Evolutionary conservation across 2,888 invertebrate species (phyloP), one percentile per base, ranked within the genome.

Genomic region (Dromius quadrimaculatus): DNA sequence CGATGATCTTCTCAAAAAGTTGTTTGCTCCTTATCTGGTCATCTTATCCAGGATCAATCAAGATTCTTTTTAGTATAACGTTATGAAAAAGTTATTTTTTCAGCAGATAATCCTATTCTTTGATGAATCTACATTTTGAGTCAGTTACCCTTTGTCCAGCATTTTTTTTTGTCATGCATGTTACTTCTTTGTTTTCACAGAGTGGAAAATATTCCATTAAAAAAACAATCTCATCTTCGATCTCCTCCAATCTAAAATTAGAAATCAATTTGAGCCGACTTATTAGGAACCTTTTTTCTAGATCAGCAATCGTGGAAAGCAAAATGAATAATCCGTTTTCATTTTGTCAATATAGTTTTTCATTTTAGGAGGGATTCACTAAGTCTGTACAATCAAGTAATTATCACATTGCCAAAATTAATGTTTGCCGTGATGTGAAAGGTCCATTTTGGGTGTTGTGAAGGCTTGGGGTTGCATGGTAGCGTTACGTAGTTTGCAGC

Each of bases 401-500:
- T 68, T 59, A 68, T 68, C 41, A 68, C 57, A 68, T 68, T 68
- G 68, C 59, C 68, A 68, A 68, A 68, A 68, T 68, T 28, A 68
- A 59, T 68, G 59, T 68, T 68, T 68, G 34, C 68, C 23, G 45
- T 59, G 59, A 68, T 59, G 68, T 32, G 41, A 59, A 59, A 68
- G 54, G 41, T 57, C 41, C 57, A 41, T 57, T 22, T 9, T 66
- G 38, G 54, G 41, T 38, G 8, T 64, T 38, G n/a, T 8, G 22
- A 34, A 47, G 54, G n/a, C 41, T 22, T 13, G 43, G 13, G 36
- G 23, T 11, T 9, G 22, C 50, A 19, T 22, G 36, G 20, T 65
- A 66, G 41, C 57, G 57, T 11, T 4, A 17, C 43, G 43, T 75
- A 77, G n/a, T n/a, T n/a, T n/a, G n/a, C n/a, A n/a, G n/a, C n/a